Base-by-base conservation (phyloP, 2,113 vertebrate species). In the Condylura cristata region DNA sequence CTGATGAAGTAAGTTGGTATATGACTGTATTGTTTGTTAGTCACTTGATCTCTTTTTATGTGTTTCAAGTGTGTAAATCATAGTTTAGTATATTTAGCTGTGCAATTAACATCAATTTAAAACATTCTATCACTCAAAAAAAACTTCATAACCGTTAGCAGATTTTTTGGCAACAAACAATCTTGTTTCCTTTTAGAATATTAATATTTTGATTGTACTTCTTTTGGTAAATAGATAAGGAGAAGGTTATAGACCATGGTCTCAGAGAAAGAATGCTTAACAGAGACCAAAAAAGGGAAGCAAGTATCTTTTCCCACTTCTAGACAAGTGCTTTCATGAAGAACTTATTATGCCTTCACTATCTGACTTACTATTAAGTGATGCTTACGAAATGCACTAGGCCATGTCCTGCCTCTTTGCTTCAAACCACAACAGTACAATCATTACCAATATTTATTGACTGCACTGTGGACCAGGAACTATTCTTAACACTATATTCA, bases 101-200 rank as follows among this genome's bases (percentile, higher is more conserved):
- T 78, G 6, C 32, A 72, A 16, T 92, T 91, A 86, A 32, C 39
- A 79, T 63, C 56, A 72, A 71, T 86, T 66, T 85, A 88, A 48
- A 84, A 65, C 30, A 84, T 79, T 63, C 92, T 75, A 75, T 60
- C 30, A 28, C 53, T 30, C 81, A 1, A 2, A 48, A 74, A 34
- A 90, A 88, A 86, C n/a, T 74, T 34, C 51, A 34, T 82, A 61
- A 56, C 30, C 39, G 44, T 86, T 65, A 83, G 37, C 66, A 91
- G n/a, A n/a, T n/a, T n/a, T n/a, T n/a, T 89, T 90, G 58, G 34
- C 56, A 88, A 13, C 41, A 88, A 61, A 30, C 34, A n/a, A 26
- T 13, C 24, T 60, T 86, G 37, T 80, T 89, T 96, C 82, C 89
- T 93, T 22, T 85, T 88, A 86, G 46, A 96, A 81, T 86, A 70